Base-by-base conservation (phyloP, 2,888 invertebrate genomes). In the Aleiodes testaceus region DNA sequence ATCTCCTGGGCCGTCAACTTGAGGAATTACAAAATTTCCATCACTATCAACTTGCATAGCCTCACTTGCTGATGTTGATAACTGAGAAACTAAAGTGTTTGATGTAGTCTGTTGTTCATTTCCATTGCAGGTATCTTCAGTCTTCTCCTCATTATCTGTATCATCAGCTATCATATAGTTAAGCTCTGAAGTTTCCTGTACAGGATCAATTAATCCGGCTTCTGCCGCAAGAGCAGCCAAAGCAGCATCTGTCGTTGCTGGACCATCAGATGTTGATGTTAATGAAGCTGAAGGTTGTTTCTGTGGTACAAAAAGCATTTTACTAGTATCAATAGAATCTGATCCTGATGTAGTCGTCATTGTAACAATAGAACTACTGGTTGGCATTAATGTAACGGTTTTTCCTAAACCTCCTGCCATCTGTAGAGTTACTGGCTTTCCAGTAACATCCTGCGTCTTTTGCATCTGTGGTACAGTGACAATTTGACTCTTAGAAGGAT, bases 391-490 rank as follows among this genome's bases (percentile, higher is more conserved):
- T 0, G 92, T 92, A 0, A 92, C 90, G 0, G 92, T 92, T 86
- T 93, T 92, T 20, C 90, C 89, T 47, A 87, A 80, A 74, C 89
- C 88, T 18, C 90, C 90, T 14, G 92, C 90, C 90, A 93, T 91
- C 86, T 92, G 92, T 49, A 93, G 90, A 0, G 93, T 93, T 1
- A 94, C 91, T 16, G 93, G 92, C 85, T 93, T 93, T 0, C 93
- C 93, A 71, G 92, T 92, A 26, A 92, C 90, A 81, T 92, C 92
- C 87, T 91, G 79, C 6, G 82, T 78, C 59, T 87, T 87, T 70
- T 87, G 87, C 12, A 85, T 83, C 59, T 87, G 86, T 5, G 87
- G 87, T 78, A 87, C 81, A 2, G 87, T 85, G 22, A 87, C 81
- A 20, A 88, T 81, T 68, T 87, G 87, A 73, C 84, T 84, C 69